Evolutionary conservation across 2,113 vertebrate genomes (phyloP), one percentile per base, ranked within the genome.

Genomic region (Lathamus discolor): DNA sequence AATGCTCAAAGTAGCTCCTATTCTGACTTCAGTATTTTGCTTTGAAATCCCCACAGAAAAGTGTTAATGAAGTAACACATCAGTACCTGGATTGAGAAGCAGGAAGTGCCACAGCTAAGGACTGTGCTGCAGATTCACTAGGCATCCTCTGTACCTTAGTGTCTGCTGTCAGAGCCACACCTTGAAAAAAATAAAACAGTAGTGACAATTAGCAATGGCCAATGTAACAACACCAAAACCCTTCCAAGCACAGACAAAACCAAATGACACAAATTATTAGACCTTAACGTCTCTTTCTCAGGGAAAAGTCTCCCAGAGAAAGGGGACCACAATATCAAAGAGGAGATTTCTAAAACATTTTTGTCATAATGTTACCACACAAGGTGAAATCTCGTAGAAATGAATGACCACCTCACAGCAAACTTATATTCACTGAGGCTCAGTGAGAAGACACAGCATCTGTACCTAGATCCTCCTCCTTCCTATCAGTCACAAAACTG

Each of bases 121-220:
- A 98, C 59, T 99, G 99, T 59, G 99, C 97, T 63, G 98, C 99
- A 20, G 98, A 98, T 86, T 99, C 99, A 93, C 98, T 99, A 31
- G 99, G 99, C 98, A 99, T 99, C 97, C 99, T 99, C 92, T 99
- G 99, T 72, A 99, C 96, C 97, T 99, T 99, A n/a, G 99, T 99
- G 82, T 99, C 99, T 41, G 99, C 98, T 52, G 99, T 99, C 90
- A 99, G 94, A n/a, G 99, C 98, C 35, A 99, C 98, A 48, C 99
- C 99, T 99, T 79, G 20, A 7, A 16, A 12, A 33, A 31, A 62
- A 43, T 0, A 73, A 59, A 59, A 35, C 57, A 59, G 33, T 11
- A 77, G 27, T 9, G 29, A 57, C 39, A 66, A 41, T 31, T 55
- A 73, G 43, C 28, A 86, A 27, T 5, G 22, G 31, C 13, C 29